A percentile compares a stretch with the other conserved stretches of the same genome.
Evolutionary conservation across 2,888 invertebrate species (phyloP).

Genomic region (Dicycla oo): DNA sequence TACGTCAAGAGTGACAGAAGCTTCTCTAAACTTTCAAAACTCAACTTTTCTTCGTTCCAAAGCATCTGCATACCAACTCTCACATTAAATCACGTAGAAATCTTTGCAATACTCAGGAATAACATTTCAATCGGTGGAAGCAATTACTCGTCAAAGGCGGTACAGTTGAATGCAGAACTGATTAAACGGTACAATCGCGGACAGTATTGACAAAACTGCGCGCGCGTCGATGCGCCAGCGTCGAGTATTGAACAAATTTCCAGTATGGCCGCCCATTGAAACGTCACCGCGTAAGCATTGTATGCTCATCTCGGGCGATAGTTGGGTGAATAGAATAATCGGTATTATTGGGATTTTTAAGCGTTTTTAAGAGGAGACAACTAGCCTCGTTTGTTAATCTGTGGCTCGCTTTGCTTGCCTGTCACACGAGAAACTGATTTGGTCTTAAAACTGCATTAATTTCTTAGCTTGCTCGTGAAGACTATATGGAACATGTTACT

Average conservation of each 20-base stretch:
- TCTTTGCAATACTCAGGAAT: slow-evolving; percentile 62
- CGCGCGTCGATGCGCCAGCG: slow-evolving; percentile 78
- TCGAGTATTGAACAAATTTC: slow-evolving; percentile 85
- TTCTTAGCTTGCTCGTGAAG: not conserved
- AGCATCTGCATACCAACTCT: slow-evolving; percentile 38
- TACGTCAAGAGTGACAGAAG: not conserved
- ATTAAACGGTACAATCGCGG: slow-evolving; percentile 86
- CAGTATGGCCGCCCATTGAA: slow-evolving; percentile 86
- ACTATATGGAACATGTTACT: no score
- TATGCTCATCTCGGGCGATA: slow-evolving; percentile 75
- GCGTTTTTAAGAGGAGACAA: slow-evolving; percentile 58
- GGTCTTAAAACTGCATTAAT: slow-evolving; percentile 32
- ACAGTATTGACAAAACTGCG: slow-evolving; percentile 88
- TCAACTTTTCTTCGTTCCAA: not conserved
- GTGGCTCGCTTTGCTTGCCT: slow-evolving; percentile 42
- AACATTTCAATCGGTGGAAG: slow-evolving; percentile 88
- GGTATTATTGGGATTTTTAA: slow-evolving; percentile 74
- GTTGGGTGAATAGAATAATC: slow-evolving; percentile 69
- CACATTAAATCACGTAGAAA: slow-evolving; percentile 55
- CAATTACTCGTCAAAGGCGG: slow-evolving; percentile 90
- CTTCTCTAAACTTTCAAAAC: not conserved
- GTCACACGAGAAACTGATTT: slow-evolving; percentile 29
- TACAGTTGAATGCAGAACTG: slow-evolving; percentile 87
- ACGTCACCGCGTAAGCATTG: slow-evolving; percentile 84
- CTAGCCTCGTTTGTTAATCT: slow-evolving; percentile 61